phyloP scores from a whole-genome alignment of 2,797 vertebrate genomes.

The Telmatherina bonti region DNA sequence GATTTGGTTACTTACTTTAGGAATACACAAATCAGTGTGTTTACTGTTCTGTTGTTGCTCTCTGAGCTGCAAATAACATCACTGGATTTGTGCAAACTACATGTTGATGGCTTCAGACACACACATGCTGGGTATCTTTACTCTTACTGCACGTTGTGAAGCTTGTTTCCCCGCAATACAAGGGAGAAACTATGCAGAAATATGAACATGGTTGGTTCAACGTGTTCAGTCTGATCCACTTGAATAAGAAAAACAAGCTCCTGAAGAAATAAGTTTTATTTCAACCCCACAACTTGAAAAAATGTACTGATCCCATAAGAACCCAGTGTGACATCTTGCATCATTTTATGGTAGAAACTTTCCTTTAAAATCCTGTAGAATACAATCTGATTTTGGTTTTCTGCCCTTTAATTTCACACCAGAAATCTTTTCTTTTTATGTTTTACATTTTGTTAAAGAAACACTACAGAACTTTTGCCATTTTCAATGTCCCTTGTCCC shows the following conservation, averaged over 20 bases:
- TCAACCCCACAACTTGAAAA: background rate
- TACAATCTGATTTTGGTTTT: too few species aligned
- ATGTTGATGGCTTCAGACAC: background rate
- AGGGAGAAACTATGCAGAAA: background rate
- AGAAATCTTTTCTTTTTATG: too few species aligned
- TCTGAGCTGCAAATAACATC: background rate
- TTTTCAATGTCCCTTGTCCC: too few species aligned
- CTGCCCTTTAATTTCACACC: too few species aligned
- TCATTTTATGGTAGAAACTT: too few species aligned
- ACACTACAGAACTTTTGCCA: too few species aligned
- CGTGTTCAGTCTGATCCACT: background rate
- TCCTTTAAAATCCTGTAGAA: too few species aligned
- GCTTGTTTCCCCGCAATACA: background rate
- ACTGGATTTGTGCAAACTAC: background rate
- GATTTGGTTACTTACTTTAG: constrained; percentile 27
- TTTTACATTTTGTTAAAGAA: too few species aligned
- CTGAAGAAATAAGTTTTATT: background rate
- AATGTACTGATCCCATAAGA: too few species aligned
- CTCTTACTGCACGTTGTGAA: background rate
- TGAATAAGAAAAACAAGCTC: background rate
- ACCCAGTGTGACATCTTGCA: too few species aligned
- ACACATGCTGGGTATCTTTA: background rate
- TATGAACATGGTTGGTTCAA: background rate
- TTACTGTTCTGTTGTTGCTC: constrained; percentile 8
- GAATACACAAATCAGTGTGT: constrained; percentile 30